phyloP scores from a whole-genome alignment of 2,888 invertebrate species.

The Pammene aurita region DNA sequence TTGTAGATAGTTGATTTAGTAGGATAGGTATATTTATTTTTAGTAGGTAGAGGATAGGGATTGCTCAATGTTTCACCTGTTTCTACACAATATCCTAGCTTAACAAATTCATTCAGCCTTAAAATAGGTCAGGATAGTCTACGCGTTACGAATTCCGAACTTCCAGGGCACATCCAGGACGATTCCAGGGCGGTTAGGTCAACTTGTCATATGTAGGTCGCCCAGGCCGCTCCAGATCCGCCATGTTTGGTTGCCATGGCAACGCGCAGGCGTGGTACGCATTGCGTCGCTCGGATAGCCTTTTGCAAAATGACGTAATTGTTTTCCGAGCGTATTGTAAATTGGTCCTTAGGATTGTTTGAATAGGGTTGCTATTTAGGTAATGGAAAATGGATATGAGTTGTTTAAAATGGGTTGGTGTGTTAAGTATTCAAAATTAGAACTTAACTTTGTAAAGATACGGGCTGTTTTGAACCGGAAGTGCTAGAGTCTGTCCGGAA shows the following conservation, averaged over 20 bases:
- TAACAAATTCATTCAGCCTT: too few species aligned
- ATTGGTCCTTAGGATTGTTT: neutral
- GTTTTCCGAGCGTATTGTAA: neutral
- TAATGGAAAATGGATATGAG: neutral
- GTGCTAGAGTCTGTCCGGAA: neutral
- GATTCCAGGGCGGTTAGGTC: constrained; percentile 44
- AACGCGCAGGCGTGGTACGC: constrained; percentile 60
- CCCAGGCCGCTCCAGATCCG: constrained; percentile 57
- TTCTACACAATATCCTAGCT: neutral
- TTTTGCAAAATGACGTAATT: neutral
- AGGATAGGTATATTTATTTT: too few species aligned
- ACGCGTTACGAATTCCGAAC: constrained; percentile 9
- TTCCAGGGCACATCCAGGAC: constrained; percentile 37
- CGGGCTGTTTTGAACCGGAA: neutral
- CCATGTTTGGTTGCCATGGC: constrained; percentile 66
- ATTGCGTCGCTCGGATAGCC: constrained; percentile 2
- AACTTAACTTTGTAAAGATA: neutral
- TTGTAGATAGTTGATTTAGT: too few species aligned
- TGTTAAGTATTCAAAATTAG: constrained; percentile 1
- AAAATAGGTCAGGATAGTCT: constrained; percentile 19
- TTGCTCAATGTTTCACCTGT: neutral
- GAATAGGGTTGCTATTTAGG: neutral
- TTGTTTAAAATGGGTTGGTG: neutral
- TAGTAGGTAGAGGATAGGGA: too few species aligned
- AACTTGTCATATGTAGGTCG: constrained; percentile 52